Conservation (phyloP, 2,888 invertebrate genomes). For the Dyspetes luteomarginatus region DNA sequence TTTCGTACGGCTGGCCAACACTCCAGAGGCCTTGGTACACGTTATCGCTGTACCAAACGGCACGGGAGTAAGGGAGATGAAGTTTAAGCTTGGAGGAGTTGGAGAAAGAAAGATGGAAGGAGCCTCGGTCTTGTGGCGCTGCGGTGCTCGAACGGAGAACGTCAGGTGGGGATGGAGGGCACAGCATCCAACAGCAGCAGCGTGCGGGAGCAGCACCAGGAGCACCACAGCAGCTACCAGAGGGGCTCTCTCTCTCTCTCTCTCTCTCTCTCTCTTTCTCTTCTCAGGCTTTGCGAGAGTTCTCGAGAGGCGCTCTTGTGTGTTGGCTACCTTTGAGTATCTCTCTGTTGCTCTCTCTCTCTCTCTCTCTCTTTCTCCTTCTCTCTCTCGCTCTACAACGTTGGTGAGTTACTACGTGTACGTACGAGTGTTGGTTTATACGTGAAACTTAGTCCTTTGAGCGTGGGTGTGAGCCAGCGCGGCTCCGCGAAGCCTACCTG, state of each 20-base stretch:
- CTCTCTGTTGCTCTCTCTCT: too few species aligned
- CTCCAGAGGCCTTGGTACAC: constrained; percentile 61
- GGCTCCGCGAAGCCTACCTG: constrained; percentile 81
- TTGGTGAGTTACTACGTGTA: constrained; percentile 53
- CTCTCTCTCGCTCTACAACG: constrained; percentile 18
- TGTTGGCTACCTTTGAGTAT: constrained; percentile 59
- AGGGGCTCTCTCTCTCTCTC: constrained; percentile 83
- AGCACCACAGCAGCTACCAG: constrained; percentile 76
- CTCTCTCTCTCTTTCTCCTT: too few species aligned
- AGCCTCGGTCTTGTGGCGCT: constrained; percentile 54
- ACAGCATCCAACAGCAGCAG: constrained; percentile 82
- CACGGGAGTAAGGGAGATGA: constrained; percentile 29
- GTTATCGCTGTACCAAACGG: constrained; percentile 48
- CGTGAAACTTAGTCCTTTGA: constrained; percentile 69
- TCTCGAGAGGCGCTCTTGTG: constrained; percentile 76
- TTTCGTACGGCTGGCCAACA: constrained; percentile 73
- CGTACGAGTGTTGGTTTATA: constrained; percentile 57
- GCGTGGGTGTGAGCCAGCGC: constrained; percentile 79
- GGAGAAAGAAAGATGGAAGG: constrained; percentile 54
- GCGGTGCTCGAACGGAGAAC: constrained; percentile 47
- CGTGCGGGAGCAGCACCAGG: constrained; percentile 79
- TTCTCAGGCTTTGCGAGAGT: constrained; percentile 81
- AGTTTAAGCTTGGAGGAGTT: constrained; percentile 18
- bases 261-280: constrained; percentile 84
- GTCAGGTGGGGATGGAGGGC: constrained; percentile 65